Base-by-base conservation (phyloP, 2,888 invertebrate species). In the Morpho helenor region DNA sequence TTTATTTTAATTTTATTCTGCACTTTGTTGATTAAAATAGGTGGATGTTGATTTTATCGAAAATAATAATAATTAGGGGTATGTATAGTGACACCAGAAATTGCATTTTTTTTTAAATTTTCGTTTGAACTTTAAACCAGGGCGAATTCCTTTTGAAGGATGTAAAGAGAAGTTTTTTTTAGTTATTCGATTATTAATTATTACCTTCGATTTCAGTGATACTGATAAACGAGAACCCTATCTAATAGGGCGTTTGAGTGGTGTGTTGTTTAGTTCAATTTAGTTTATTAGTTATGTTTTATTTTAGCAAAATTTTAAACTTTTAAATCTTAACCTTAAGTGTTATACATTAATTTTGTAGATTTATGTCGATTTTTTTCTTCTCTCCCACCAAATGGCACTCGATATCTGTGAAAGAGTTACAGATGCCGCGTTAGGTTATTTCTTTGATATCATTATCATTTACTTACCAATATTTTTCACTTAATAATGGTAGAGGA, bases 211-310 rank as follows among this genome's bases (percentile, higher is more conserved):
- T 75, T 86, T 83, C 84, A 87, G 85, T 87, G 84, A 89, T 89
- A 88, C 76, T 79, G 80, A 76, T 76, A 31, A 31, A 75, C 75
- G 77, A 74, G 75, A 74, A 65, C 80, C 84, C 88, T 87, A 88
- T 89, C 65, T 81, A 80, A 87, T 87, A 80, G 88, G 84, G 80
- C 52, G 76, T 80, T 81, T 69, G 82, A 77, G 81, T 79, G 82
- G 85, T 76, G 85, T 88, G 89, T 89, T 90, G 83, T 89, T 89
- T 90, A 90, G 90, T 90, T 90, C 87, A 90, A 90, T 90, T 90
- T 89, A 89, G 86, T 89, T 90, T 88, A 89, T 90, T 90, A 89
- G 87, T 89, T 90, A 87, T 85, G 89, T 89, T 90, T 89, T 89
- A 88, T 89, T 90, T 90, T 89, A 89, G 89, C 85, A 86, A 90